Percentiles rank a stretch among this genome's conserved stretches.
These are phyloP conservation scores for Enteromius fasciolatus DNA, from an alignment of 2,797 vertebrate species.

Conservation along the genomic window DNA sequence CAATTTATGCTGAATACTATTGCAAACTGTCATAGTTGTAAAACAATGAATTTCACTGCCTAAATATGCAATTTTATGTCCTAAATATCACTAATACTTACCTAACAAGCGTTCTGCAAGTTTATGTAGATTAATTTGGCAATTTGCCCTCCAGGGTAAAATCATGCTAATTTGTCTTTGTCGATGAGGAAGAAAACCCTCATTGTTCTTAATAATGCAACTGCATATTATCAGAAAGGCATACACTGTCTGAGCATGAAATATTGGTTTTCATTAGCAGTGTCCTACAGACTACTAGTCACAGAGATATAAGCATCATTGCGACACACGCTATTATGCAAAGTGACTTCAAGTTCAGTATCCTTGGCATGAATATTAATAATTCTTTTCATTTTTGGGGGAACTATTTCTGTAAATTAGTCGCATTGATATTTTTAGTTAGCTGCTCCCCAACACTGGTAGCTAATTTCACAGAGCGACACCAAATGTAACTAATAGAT, in stretches of 20 bases:
- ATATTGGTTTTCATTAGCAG: constrained; percentile 15
- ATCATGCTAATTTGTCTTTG: constrained; percentile 41
- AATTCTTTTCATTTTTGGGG: neutral
- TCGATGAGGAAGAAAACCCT: constrained; percentile 23
- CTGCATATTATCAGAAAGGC: constrained; percentile 37
- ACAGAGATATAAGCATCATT: constrained; percentile 9
- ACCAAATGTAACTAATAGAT: neutral
- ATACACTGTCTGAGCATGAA: constrained; percentile 1
- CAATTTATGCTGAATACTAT: neutral
- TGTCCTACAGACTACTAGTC: constrained; percentile 22
- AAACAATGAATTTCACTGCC: constrained; percentile 34
- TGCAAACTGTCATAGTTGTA: constrained; percentile 10
- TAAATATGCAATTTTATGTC: constrained; percentile 21
- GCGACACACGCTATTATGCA: neutral
- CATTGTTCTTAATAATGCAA: constrained; percentile 49
- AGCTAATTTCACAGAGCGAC: neutral
- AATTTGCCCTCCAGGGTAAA: constrained; percentile 39
- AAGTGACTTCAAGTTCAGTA: neutral
- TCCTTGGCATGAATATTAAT: neutral
- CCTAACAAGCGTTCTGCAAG: neutral
- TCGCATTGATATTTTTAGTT: neutral
- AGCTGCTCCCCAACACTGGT: neutral
- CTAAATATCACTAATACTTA: constrained; percentile 4
- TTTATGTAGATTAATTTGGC: neutral
- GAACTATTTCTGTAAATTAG: neutral